phyloP scores from a whole-genome alignment of 2,797 vertebrate genomes.

The Coendou prehensilis region DNA sequence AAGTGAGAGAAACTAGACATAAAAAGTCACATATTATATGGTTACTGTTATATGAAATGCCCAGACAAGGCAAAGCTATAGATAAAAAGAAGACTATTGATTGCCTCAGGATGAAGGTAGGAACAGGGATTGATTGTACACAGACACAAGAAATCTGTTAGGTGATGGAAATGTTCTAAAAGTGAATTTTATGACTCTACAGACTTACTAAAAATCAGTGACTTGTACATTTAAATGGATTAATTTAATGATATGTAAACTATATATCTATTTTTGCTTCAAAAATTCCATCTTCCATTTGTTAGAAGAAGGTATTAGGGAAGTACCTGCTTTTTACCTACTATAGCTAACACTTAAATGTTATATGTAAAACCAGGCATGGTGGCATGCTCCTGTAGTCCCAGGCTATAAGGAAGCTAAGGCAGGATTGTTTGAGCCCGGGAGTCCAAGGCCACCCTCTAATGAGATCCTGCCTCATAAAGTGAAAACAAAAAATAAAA shows the following conservation, averaged over 20 bases:
- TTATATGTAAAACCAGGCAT: neutral
- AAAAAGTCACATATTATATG: neutral
- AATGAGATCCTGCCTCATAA: neutral
- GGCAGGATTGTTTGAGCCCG: neutral
- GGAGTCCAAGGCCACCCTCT: neutral
- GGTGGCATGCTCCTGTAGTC: neutral
- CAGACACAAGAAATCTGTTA: neutral
- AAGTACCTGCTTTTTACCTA: neutral
- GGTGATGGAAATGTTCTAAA: neutral
- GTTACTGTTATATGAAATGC: neutral
- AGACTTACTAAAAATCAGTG: neutral
- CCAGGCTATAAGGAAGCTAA: neutral
- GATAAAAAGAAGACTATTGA: neutral
- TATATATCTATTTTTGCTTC: neutral
- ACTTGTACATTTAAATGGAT: neutral
- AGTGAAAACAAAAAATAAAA: neutral
- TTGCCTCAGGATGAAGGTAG: neutral
- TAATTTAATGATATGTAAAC: neutral
- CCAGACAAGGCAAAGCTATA: neutral
- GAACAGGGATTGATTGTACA: neutral
- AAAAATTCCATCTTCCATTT: neutral
- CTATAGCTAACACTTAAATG: neutral
- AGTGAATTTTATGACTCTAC: neutral
- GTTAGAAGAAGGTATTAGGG: neutral
- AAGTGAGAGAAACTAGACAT: neutral